Conservation (phyloP, 2,888 invertebrate genomes). For the Augochlorella aurata region DNA sequence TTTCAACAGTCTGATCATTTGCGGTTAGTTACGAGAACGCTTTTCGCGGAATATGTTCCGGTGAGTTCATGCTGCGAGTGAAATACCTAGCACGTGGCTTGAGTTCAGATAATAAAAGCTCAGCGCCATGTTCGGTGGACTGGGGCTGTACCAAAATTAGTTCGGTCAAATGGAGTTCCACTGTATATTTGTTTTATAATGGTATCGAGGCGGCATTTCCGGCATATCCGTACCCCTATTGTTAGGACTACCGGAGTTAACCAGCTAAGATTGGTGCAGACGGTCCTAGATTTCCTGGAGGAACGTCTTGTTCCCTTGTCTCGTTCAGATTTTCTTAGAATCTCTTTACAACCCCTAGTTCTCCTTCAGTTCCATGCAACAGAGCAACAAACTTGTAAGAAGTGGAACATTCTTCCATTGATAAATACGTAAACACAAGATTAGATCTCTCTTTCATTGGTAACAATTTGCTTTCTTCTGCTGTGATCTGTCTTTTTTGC, state of each 20-base stretch:
- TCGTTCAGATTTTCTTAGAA: neutral
- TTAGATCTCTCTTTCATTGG: too few species aligned
- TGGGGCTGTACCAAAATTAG: neutral
- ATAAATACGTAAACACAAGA: too few species aligned
- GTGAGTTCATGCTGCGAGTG: neutral
- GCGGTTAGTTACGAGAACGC: neutral
- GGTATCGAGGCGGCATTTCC: neutral
- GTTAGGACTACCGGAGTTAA: neutral
- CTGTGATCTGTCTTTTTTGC: too few species aligned
- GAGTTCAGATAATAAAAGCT: constrained; percentile 4
- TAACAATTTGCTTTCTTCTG: too few species aligned
- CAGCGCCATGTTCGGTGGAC: constrained; percentile 11
- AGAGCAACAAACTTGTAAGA: neutral
- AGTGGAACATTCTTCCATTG: neutral
- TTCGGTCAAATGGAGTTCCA: constrained; percentile 6
- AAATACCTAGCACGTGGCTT: constrained; percentile 4
- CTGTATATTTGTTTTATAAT: neutral
- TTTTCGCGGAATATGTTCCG: neutral
- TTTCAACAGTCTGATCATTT: neutral
- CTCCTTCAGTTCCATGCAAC: neutral
- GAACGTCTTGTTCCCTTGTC: neutral
- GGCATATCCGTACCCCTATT: neutral
- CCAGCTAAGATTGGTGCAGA: too few species aligned
- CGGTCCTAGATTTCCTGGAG: too few species aligned
- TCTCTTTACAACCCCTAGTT: neutral